Percentiles rank a stretch among this genome's conserved stretches.
Conservation (phyloP, 2,113 vertebrate species). For the Vombatus ursinus region DNA sequence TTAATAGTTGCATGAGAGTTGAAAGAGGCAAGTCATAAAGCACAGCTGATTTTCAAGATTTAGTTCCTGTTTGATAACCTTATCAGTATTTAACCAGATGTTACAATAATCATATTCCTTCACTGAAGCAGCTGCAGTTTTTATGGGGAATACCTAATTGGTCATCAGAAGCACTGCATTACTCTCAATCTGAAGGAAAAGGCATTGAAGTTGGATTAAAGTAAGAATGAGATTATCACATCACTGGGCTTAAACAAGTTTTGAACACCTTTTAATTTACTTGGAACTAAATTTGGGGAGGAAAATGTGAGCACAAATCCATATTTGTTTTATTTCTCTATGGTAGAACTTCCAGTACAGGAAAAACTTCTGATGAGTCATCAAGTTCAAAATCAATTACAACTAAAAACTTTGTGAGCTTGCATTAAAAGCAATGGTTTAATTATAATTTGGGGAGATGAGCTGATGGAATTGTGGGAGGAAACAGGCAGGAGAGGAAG, state of each 20-base stretch:
- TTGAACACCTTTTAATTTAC: conserved; percentile 66
- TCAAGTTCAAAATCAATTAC: conserved; percentile 54
- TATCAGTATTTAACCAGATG: conserved; percentile 65
- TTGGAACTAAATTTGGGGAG: conserved; percentile 63
- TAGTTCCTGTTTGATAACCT: conserved; percentile 65
- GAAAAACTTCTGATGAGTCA: conserved; percentile 47
- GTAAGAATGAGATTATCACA: conserved; percentile 59
- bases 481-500: neutral
- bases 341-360: conserved; percentile 22
- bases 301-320: conserved; percentile 38
- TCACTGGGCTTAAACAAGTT: conserved; percentile 46
- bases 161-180: conserved; percentile 69
- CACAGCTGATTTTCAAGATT: conserved; percentile 67
- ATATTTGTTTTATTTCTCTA: conserved; percentile 55
- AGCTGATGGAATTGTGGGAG: conserved; percentile 56
- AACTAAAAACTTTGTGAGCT: conserved; percentile 28
- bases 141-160: conserved; percentile 71
- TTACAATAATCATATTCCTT: conserved; percentile 63
- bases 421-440: conserved; percentile 57
- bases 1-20: conserved; percentile 37
- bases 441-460: conserved; percentile 57
- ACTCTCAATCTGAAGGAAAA: conserved; percentile 62
- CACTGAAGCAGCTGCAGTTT: conserved; percentile 68
- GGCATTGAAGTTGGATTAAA: conserved; percentile 61
- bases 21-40: conserved; percentile 48